Percentiles rank a stretch among this genome's conserved stretches.
phyloP scores from a whole-genome alignment of 2,888 invertebrate species.

The Drosophila maculinotata region DNA sequence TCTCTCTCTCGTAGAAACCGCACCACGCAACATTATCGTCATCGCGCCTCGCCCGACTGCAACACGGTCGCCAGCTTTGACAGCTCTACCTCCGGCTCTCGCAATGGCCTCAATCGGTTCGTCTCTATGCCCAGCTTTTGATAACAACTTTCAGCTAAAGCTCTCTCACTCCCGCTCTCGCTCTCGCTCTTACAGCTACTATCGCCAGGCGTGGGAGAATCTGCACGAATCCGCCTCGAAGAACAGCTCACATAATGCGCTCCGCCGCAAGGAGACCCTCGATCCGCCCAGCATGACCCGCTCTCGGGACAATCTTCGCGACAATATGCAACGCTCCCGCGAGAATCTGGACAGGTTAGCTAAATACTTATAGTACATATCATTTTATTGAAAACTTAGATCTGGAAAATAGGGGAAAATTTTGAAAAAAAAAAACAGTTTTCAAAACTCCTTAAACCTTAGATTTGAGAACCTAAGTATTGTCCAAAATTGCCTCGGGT shows the following conservation, averaged over 20 bases:
- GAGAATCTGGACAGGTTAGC: constrained; percentile 84
- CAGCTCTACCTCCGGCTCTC: constrained; percentile 94
- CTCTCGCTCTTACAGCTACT: constrained; percentile 86
- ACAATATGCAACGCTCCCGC: constrained; percentile 85
- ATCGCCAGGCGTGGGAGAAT: constrained; percentile 97
- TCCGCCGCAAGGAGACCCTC: constrained; percentile 90
- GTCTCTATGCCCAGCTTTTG: constrained; percentile 16
- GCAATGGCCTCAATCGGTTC: constrained; percentile 91
- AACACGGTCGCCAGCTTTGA: constrained; percentile 96
- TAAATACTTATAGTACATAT: too few species aligned
- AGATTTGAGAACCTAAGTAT: too few species aligned
- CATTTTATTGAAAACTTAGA: too few species aligned
- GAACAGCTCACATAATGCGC: constrained; percentile 86
- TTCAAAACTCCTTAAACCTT: too few species aligned
- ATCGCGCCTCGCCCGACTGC: constrained; percentile 95
- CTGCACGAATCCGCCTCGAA: constrained; percentile 92
- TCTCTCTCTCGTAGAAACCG: constrained; percentile 87
- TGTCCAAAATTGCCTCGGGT: too few species aligned
- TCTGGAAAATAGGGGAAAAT: too few species aligned
- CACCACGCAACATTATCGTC: constrained; percentile 94
- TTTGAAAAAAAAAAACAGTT: too few species aligned
- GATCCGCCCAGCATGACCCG: constrained; percentile 87
- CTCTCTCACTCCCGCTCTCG: constrained; percentile 11
- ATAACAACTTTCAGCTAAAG: neutral
- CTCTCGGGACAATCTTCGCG: constrained; percentile 83